Conservation (phyloP, 2,113 vertebrate genomes). For the Ictidomys tridecemlineatus region DNA sequence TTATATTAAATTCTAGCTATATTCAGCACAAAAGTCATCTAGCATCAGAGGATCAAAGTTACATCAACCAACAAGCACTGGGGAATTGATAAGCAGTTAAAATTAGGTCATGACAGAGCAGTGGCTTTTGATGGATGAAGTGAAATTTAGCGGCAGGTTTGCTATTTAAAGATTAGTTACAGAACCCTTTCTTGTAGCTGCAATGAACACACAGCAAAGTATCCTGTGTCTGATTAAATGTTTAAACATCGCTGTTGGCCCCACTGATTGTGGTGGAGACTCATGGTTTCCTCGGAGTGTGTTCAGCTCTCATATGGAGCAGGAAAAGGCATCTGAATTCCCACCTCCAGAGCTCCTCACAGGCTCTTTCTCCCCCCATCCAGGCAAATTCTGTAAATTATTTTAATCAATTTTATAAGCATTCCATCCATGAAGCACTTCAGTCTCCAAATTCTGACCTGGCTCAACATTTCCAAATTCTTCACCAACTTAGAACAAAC, state of each 20-base stretch:
- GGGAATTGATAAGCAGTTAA: conserved; percentile 91
- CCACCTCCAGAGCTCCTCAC: conserved; percentile 32
- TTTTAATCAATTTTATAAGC: conserved; percentile 70
- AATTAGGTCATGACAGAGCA: conserved; percentile 91
- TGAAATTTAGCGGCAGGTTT: conserved; percentile 88
- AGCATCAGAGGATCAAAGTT: conserved; percentile 90
- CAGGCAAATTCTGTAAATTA: conserved; percentile 50
- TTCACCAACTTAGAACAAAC: conserved; percentile 41
- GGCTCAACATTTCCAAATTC: conserved; percentile 42
- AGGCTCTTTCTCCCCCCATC: background rate
- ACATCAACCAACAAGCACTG: conserved; percentile 89
- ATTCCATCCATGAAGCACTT: conserved; percentile 23
- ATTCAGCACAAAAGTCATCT: conserved; percentile 91
- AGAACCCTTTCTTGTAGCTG: conserved; percentile 86
- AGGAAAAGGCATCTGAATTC: conserved; percentile 59
- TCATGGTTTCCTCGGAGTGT: background rate
- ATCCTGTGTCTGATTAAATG: conserved; percentile 84
- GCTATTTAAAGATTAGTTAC: conserved; percentile 89
- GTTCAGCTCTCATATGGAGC: conserved; percentile 49
- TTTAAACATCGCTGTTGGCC: conserved; percentile 82
- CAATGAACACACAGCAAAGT: conserved; percentile 83
- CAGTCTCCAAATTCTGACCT: conserved; percentile 38
- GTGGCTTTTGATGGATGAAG: conserved; percentile 88
- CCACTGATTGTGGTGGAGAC: conserved; percentile 61
- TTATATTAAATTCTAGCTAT: conserved; percentile 90